Evolutionary conservation across 2,113 vertebrate genomes (phyloP).

Genomic region (Pomatorhinus ruficollis): DNA sequence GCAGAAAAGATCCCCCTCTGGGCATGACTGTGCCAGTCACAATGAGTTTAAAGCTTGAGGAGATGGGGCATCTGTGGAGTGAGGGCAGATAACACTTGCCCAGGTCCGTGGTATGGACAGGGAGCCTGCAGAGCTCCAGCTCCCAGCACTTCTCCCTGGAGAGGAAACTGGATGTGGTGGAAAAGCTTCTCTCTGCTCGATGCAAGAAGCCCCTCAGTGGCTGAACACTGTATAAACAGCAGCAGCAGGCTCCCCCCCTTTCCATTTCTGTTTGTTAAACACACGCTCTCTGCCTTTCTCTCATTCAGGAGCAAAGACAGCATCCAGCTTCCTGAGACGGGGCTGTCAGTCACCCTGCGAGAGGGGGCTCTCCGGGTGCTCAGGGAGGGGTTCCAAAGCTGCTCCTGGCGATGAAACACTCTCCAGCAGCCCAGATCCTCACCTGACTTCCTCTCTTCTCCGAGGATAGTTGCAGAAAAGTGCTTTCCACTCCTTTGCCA

Average conservation of each 20-base stretch:
- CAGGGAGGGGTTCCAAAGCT: not conserved
- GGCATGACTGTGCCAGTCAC: not conserved
- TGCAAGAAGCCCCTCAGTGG: conserved; percentile 71
- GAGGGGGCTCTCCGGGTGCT: not conserved
- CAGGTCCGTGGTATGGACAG: not conserved
- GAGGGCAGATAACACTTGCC: not conserved
- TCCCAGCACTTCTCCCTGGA: not conserved
- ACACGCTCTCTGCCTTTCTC: conserved; percentile 56
- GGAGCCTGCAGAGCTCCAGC: not conserved
- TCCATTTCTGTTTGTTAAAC: conserved; percentile 67
- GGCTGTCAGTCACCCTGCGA: not conserved
- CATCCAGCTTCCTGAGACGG: conserved; percentile 44
- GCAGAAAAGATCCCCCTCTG: not conserved
- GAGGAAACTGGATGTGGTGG: not conserved
- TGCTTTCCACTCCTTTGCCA: conserved; percentile 31
- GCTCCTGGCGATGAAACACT: not conserved
- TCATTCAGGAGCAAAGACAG: conserved; percentile 61
- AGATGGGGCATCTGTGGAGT: not conserved
- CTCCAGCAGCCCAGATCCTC: not conserved
- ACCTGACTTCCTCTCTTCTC: not conserved
- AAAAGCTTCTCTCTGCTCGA: conserved; percentile 49
- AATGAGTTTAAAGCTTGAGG: not conserved
- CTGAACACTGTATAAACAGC: conserved; percentile 69
- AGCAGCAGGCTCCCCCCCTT: conserved; percentile 66
- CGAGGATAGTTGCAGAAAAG: conserved; percentile 41